Percentiles rank a stretch among this genome's conserved stretches.
Conservation (phyloP, 2,797 vertebrate genomes). For the Lepidocolaptes lacrymiger region DNA sequence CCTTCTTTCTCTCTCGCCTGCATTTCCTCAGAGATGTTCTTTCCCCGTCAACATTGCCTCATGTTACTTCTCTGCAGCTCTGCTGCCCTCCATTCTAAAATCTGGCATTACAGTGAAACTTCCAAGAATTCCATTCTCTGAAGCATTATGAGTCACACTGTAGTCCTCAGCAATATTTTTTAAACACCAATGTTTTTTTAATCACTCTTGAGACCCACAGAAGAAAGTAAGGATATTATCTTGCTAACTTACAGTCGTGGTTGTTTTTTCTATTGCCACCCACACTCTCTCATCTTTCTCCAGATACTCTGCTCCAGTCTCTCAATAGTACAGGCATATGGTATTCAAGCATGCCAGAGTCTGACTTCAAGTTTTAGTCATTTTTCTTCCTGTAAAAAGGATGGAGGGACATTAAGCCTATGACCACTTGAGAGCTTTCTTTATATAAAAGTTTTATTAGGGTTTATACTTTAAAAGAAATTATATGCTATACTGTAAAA, state of each 20-base stretch:
- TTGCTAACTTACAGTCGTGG: constrained; percentile 67
- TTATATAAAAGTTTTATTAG: not conserved
- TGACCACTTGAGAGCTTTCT: not conserved
- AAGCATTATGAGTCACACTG: constrained; percentile 71
- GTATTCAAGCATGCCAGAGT: constrained; percentile 61
- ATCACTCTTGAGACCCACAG: constrained; percentile 70
- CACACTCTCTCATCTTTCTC: constrained; percentile 70
- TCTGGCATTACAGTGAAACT: constrained; percentile 71
- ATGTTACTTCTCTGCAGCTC: constrained; percentile 62
- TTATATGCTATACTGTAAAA: not conserved
- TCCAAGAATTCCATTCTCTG: constrained; percentile 74
- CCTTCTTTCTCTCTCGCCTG: constrained; percentile 7
- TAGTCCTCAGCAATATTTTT: constrained; percentile 72
- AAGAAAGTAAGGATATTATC: constrained; percentile 74
- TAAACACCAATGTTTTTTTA: constrained; percentile 70
- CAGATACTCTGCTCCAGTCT: constrained; percentile 65
- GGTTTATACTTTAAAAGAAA: not conserved
- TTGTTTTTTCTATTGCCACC: constrained; percentile 70
- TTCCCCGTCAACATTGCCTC: constrained; percentile 51
- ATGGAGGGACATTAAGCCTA: constrained; percentile 31
- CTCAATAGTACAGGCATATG: constrained; percentile 66
- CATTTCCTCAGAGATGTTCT: constrained; percentile 45
- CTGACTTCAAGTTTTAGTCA: constrained; percentile 67
- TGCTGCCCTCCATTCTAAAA: constrained; percentile 65
- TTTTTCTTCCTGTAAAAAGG: constrained; percentile 57